Conservation (phyloP, 2,113 vertebrate species). For the Dryoscopus gambensis region DNA sequence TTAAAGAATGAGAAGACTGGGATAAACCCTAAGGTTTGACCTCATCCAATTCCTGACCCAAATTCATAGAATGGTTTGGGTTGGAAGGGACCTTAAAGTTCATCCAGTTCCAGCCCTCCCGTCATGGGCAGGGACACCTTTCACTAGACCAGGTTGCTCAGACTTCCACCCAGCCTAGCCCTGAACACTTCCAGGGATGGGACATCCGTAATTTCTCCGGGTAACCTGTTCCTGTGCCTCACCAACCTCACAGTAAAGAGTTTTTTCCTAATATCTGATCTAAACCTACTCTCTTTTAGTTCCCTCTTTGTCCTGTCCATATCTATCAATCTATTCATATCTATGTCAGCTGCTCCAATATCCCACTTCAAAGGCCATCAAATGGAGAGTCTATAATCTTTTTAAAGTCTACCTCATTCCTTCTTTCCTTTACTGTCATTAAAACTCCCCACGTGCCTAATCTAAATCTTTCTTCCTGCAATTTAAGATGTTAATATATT, state of each 20-base stretch:
- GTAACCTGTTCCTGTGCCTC: neutral
- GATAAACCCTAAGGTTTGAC: neutral
- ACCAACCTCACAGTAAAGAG: neutral
- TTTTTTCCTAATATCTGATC: neutral
- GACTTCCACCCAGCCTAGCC: neutral
- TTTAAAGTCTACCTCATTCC: neutral
- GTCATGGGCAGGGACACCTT: neutral
- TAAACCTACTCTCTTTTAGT: neutral
- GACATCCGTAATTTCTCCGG: neutral
- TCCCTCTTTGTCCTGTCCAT: neutral
- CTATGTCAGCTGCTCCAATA: neutral
- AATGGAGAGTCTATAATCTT: neutral
- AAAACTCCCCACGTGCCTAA: neutral
- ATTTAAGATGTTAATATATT: neutral
- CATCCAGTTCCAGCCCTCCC: neutral
- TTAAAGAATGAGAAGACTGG: neutral
- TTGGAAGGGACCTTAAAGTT: neutral
- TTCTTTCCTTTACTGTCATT: neutral
- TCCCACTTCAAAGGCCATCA: neutral
- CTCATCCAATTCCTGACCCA: neutral
- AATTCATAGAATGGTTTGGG: neutral
- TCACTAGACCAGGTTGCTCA: neutral
- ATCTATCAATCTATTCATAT: neutral
- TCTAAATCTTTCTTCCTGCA: neutral
- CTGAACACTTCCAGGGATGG: neutral